A percentile compares a stretch with the other conserved stretches of the same genome.
phyloP scores from a whole-genome alignment of 2,888 invertebrate species.

The Pachydiplax longipennis region DNA sequence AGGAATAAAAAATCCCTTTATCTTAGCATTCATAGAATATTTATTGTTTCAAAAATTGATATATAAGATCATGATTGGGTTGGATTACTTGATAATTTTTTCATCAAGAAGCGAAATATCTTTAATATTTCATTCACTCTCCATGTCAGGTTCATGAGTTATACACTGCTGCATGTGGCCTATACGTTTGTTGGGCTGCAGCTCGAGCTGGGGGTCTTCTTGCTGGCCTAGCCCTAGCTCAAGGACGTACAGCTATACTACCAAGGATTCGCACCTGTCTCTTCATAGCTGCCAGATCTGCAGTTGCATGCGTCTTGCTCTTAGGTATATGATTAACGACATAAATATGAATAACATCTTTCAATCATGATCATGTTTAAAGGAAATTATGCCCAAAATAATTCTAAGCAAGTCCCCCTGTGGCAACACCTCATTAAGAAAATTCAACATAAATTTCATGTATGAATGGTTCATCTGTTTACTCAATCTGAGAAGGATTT shows the following conservation, averaged over 20 bases:
- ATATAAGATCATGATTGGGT: no score
- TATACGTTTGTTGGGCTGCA: slow-evolving; percentile 94
- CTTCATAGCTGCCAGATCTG: slow-evolving; percentile 23
- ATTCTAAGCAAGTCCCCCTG: no score
- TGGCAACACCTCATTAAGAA: no score
- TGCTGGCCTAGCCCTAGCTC: slow-evolving; percentile 82
- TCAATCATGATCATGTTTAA: no score
- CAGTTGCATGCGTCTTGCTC: slow-evolving; percentile 21
- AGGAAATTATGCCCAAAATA: no score
- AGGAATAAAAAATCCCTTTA: no score
- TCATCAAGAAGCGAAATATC: background rate
- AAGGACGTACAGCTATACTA: slow-evolving; percentile 81
- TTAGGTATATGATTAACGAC: background rate
- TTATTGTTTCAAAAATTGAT: no score
- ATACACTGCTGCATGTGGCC: slow-evolving; percentile 93
- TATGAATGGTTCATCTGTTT: no score
- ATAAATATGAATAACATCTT: no score
- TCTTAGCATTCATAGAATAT: no score
- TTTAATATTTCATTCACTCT: background rate
- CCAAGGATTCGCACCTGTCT: slow-evolving; percentile 54
- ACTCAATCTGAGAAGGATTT: no score
- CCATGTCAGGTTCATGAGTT: slow-evolving; percentile 79
- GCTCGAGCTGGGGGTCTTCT: slow-evolving; percentile 83
- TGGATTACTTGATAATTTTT: background rate
- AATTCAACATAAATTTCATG: no score